phyloP scores from a whole-genome alignment of 2,113 vertebrate species.

The Anoplopoma fimbria region DNA sequence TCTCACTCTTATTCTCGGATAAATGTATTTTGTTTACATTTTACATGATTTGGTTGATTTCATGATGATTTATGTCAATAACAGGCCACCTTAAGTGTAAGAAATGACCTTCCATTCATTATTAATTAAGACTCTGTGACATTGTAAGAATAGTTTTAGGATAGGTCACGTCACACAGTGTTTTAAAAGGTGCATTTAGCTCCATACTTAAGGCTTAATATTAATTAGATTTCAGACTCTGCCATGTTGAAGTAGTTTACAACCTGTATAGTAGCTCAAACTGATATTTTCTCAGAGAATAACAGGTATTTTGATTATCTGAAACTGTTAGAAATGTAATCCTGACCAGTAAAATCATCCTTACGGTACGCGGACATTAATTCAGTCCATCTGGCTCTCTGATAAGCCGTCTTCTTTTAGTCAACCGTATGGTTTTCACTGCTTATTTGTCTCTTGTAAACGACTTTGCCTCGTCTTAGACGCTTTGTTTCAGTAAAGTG shows the following conservation, averaged over 20 bases:
- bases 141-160: background rate
- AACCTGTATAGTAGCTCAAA: background rate
- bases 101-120: background rate
- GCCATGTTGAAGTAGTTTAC: background rate
- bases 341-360: conserved; percentile 10
- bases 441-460: conserved; percentile 45
- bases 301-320: background rate
- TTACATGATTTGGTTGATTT: background rate
- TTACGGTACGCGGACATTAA: background rate
- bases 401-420: background rate
- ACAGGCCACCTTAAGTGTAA: background rate
- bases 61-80: background rate
- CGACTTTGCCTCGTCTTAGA: conserved; percentile 5
- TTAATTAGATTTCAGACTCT: background rate
- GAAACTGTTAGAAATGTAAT: background rate
- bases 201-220: background rate
- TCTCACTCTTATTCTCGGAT: background rate
- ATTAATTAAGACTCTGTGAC: background rate
- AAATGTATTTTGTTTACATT: background rate
- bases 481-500: conserved; percentile 16
- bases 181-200: background rate
- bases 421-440: background rate
- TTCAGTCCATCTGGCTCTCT: conserved; percentile 1
- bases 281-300: background rate
- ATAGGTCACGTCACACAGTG: background rate